These are phyloP conservation scores for Calephelis virginiensis DNA, from an alignment of 1,140 invertebrate genomes.

Conservation along the genomic window DNA sequence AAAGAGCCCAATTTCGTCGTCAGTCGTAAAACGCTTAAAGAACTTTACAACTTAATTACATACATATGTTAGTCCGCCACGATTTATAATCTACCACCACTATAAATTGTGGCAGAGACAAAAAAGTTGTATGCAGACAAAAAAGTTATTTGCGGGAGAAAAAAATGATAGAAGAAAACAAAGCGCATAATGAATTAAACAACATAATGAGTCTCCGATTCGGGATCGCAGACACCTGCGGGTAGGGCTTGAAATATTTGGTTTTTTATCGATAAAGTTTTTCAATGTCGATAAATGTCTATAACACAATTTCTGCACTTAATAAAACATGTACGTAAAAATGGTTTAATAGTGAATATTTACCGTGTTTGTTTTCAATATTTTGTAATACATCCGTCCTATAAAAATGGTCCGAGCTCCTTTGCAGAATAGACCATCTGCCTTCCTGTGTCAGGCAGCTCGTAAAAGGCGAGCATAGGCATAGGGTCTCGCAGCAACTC, in stretches of 20 bases:
- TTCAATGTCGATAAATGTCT: neutral
- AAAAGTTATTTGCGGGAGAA: conserved; percentile 34
- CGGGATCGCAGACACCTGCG: conserved; percentile 64
- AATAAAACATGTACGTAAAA: too few species aligned
- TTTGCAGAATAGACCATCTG: too few species aligned
- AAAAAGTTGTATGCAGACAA: conserved; percentile 61
- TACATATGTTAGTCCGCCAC: conserved; percentile 72
- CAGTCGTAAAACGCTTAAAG: conserved; percentile 55
- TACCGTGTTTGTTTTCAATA: too few species aligned
- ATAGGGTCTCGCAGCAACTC: too few species aligned
- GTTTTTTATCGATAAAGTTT: neutral
- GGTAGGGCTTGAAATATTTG: conserved; percentile 22
- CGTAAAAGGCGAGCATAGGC: too few species aligned
- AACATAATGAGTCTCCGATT: conserved; percentile 65
- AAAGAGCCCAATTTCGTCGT: conserved; percentile 30
- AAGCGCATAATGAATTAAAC: conserved; percentile 73
- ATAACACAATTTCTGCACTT: too few species aligned
- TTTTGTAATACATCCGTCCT: too few species aligned
- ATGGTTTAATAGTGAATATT: too few species aligned
- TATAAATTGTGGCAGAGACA: conserved; percentile 65
- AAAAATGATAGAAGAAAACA: conserved; percentile 69
- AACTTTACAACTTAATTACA: conserved; percentile 73
- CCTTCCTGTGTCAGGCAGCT: too few species aligned
- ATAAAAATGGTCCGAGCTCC: too few species aligned
- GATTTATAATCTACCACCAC: conserved; percentile 66